Percentiles rank a stretch among this genome's conserved stretches.
phyloP scores from a whole-genome alignment of 1,140 invertebrate genomes.

The Ctenoplectra terminalis region DNA sequence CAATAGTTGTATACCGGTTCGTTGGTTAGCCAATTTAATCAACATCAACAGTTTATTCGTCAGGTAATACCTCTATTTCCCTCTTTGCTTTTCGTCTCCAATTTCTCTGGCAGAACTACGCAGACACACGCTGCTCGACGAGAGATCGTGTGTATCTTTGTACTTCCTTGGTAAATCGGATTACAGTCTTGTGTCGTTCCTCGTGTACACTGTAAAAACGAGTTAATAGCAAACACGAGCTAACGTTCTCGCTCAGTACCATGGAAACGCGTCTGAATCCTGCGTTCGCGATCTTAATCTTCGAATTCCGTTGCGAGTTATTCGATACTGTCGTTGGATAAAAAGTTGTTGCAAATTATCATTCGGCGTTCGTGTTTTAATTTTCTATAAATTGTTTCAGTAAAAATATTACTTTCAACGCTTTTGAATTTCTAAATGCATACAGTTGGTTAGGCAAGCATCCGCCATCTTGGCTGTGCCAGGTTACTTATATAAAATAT shows the following conservation, averaged over 20 bases:
- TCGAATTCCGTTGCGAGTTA: neutral
- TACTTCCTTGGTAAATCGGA: constrained; percentile 45
- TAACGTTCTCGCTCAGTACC: neutral
- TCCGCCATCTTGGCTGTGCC: too few species aligned
- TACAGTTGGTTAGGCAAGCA: too few species aligned
- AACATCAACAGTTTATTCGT: constrained; percentile 33
- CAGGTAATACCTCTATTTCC: constrained; percentile 3
- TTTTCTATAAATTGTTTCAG: too few species aligned
- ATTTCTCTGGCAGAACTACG: too few species aligned
- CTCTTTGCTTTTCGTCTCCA: neutral
- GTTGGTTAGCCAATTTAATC: constrained; percentile 28
- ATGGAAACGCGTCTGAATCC: constrained; percentile 16
- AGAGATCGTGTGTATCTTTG: constrained; percentile 40
- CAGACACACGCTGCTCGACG: neutral
- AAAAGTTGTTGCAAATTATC: too few species aligned
- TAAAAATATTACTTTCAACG: too few species aligned
- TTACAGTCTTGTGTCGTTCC: constrained; percentile 32
- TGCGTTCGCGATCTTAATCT: constrained; percentile 4
- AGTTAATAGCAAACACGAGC: constrained; percentile 42
- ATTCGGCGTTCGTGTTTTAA: too few species aligned
- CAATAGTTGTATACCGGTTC: neutral
- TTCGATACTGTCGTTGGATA: neutral
- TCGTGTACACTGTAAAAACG: constrained; percentile 31
- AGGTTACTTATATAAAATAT: too few species aligned
- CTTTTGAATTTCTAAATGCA: too few species aligned